Evolutionary conservation across 2,888 invertebrate species (phyloP), one percentile per base, ranked within the genome.

Genomic region (Torymus tubicola): DNA sequence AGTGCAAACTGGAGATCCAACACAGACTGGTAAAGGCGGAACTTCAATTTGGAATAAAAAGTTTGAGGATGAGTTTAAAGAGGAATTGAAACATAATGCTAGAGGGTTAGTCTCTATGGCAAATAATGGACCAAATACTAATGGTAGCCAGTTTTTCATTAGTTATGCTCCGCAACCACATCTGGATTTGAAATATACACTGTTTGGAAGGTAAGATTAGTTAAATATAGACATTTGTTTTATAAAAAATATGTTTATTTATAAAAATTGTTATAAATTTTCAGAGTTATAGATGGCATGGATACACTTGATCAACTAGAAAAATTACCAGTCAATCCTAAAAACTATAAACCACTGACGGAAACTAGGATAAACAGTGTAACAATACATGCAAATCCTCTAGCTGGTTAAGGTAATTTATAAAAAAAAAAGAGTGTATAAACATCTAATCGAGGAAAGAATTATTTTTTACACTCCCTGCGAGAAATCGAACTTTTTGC

Each of bases 91-190:
- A 96, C 99, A 99, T 89, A 96, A 94, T 88, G 93, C 94, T 18
- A 93, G 98, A 87, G 99, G 98, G 0, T 94, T 96, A 83, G 93
- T 99, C 1, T 98, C 99, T 3, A 98, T 99, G 99, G 99, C 99
- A 8, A 99, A 99, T 90, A 99, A 97, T 92, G 99, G 99, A 2
- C 98, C 99, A 0, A 98, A 99, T 90, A 96, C 98, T 12, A 99
- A 99, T 92, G 97, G 96, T 2, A 98, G 98, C 87, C 99, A 99
- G 90, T 99, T 99, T 91, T 99, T 99, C 90, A 96, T 99, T 84
- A 95, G 96, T 0, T 99, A 99, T 91, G 95, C 94, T 14, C 95
- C 98, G 79, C 99, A 99, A 89, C 96, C 97, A 63, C 97, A 98
- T 92, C 93, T 99, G 77, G 99, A 99, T 91, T 92, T 99, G 80